Percentiles rank a stretch among this genome's conserved stretches.
phyloP scores from a whole-genome alignment of 2,797 vertebrate genomes.

The Argyrosomus regius region DNA sequence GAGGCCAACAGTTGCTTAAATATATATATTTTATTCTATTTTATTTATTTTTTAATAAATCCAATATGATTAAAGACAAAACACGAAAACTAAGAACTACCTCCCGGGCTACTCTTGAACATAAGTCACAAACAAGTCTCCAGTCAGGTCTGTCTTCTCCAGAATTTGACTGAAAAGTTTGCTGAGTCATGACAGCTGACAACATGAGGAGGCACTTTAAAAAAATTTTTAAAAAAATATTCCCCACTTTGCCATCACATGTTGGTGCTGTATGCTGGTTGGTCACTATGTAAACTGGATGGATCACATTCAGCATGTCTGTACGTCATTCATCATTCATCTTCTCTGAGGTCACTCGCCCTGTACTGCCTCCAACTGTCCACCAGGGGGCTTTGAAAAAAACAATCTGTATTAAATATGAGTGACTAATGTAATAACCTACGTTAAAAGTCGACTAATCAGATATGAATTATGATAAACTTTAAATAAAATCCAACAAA shows the following conservation, averaged over 20 bases:
- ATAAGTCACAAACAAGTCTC: background rate
- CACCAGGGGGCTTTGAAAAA: slow-evolving; percentile 69
- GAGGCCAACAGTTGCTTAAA: background rate
- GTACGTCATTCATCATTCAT: background rate
- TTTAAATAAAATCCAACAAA: rapidly evolving
- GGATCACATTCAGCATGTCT: background rate
- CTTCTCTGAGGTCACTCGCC: background rate
- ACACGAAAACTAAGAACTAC: background rate
- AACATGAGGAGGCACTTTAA: background rate
- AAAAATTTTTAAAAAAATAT: too few relatives aligned
- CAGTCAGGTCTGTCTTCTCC: background rate
- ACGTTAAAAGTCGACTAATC: background rate
- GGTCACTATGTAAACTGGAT: too few relatives aligned
- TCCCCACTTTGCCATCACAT: background rate
- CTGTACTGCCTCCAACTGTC: slow-evolving; percentile 20
- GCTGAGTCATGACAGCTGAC: background rate
- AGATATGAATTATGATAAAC: background rate
- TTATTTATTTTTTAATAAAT: background rate
- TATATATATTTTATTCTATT: background rate
- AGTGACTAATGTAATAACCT: background rate
- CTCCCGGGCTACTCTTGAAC: background rate
- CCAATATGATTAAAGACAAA: background rate
- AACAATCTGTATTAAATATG: background rate
- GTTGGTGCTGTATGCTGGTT: background rate
- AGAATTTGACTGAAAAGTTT: background rate